Conservation (phyloP, 2,113 vertebrate species). For the Isichthys henryi region DNA sequence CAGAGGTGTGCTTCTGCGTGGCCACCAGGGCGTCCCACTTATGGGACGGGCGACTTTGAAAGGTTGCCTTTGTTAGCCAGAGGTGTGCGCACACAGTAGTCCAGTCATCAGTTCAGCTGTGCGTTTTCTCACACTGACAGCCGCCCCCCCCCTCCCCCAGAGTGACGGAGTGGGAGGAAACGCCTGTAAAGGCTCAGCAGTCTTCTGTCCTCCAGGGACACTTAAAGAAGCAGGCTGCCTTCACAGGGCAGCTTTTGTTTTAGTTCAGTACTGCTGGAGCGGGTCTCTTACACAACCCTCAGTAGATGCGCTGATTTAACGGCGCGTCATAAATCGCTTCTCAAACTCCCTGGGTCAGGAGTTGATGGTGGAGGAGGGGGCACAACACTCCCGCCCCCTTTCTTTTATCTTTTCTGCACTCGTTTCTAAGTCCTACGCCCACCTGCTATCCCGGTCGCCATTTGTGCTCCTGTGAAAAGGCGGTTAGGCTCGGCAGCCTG, state of each 20-base stretch:
- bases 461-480: background rate
- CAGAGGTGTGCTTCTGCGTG: background rate
- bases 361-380: background rate
- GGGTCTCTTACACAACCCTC: background rate
- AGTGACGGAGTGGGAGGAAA: slow-evolving; percentile 44
- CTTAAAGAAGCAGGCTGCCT: background rate
- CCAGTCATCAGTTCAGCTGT: slow-evolving; percentile 55
- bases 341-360: background rate
- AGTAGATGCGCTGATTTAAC: background rate
- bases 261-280: background rate
- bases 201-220: background rate
- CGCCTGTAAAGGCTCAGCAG: background rate
- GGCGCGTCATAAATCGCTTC: background rate
- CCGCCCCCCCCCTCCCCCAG: slow-evolving; percentile 35
- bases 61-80: slow-evolving; percentile 59
- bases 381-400: background rate
- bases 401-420: background rate
- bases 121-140: slow-evolving; percentile 45
- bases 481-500: background rate
- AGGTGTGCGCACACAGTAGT: slow-evolving; percentile 52
- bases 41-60: slow-evolving; percentile 36
- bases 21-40: background rate
- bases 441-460: background rate
- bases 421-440: background rate
- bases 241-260: background rate